phyloP scores from a whole-genome alignment of 2,888 invertebrate species.

The Syrphus vitripennis region DNA sequence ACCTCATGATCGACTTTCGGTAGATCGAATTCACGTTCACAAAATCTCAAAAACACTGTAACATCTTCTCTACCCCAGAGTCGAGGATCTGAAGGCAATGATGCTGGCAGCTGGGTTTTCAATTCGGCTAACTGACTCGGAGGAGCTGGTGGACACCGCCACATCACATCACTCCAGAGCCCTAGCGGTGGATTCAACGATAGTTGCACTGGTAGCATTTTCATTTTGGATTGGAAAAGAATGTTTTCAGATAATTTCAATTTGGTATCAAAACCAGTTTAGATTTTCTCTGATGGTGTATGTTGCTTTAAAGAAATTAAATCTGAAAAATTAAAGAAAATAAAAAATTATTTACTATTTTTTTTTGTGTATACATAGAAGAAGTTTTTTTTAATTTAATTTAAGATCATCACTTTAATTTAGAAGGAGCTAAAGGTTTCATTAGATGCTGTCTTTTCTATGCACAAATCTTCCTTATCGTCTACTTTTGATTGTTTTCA shows the following conservation, averaged over 20 bases:
- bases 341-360: not conserved
- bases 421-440: too few species aligned
- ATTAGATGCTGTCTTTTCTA: too few species aligned
- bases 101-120: constrained; percentile 92
- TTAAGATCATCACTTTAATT: too few species aligned
- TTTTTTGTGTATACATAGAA: not conserved
- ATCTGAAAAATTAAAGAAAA: constrained; percentile 24
- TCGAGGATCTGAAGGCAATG: constrained; percentile 93
- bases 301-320: constrained; percentile 1
- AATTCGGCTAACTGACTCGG: constrained; percentile 91
- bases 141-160: constrained; percentile 92
- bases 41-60: constrained; percentile 92
- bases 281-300: not conserved
- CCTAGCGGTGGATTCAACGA: constrained; percentile 90
- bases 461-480: too few species aligned
- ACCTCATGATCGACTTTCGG: constrained; percentile 95
- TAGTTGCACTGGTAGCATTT: constrained; percentile 87
- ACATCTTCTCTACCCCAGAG: constrained; percentile 96
- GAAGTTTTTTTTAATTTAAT: not conserved
- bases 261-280: constrained; percentile 27
- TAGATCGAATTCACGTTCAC: constrained; percentile 94
- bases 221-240: constrained; percentile 83
- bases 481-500: too few species aligned
- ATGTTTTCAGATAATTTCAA: constrained; percentile 19
- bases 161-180: constrained; percentile 91